phyloP scores from a whole-genome alignment of 2,888 invertebrate species.

The Heteropelma amictum region DNA sequence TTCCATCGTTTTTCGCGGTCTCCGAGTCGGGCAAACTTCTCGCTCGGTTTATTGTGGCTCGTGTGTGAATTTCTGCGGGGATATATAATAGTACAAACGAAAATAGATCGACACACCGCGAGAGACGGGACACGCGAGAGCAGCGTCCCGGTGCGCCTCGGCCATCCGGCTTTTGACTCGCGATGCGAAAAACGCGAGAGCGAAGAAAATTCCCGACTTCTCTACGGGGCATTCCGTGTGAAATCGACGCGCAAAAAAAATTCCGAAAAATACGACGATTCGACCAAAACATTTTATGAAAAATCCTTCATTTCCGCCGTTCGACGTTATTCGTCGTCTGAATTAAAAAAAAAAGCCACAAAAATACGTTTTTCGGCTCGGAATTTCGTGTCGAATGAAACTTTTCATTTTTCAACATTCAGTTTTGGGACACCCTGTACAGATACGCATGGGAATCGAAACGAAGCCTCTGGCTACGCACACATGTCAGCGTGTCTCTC shows the following conservation, averaged over 20 bases:
- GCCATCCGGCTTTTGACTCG: constrained; percentile 56
- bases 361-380: background rate
- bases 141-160: constrained; percentile 3
- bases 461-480: constrained; percentile 25
- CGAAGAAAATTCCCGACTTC: constrained; percentile 35
- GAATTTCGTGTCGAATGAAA: no score
- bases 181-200: constrained; percentile 51
- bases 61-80: constrained; percentile 34
- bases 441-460: constrained; percentile 44
- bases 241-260: constrained; percentile 1
- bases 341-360: no score
- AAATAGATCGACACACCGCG: constrained; percentile 55
- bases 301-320: no score
- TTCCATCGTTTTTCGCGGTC: constrained; percentile 43
- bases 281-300: no score
- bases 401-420: no score
- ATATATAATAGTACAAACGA: constrained; percentile 55
- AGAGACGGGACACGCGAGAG: constrained; percentile 33
- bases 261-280: constrained; percentile 4
- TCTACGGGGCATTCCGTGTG: no score
- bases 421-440: no score
- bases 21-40: constrained; percentile 31
- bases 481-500: constrained; percentile 49
- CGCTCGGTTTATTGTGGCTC: constrained; percentile 51
- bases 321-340: no score